Base-by-base conservation (phyloP, 2,888 invertebrate genomes). In the Eucera pruinosa region DNA sequence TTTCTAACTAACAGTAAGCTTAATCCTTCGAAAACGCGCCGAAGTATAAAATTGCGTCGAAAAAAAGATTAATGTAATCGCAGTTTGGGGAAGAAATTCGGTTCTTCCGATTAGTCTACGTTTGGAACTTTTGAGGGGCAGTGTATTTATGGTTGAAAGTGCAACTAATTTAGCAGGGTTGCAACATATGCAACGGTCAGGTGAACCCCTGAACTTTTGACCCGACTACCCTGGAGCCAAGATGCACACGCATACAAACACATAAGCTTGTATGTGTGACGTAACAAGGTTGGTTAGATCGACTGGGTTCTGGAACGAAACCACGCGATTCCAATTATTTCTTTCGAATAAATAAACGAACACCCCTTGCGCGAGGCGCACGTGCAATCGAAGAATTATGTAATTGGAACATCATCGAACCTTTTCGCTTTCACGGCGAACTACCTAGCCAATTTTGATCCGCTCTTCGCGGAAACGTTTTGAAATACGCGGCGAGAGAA, bases 201-300 rank as follows among this genome's bases (percentile, higher is more conserved):
- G 74, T 73, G 74, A 76, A 76, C 74, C 74, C 27, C 55, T 76
- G 76, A 76, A 76, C 76, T 76, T 76, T 76, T 76, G 76, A 76
- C 76, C 75, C 55, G 66, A 30, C 55, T 25, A 50, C 43, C 73
- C 62, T 30, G 64, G 41, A 18, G 18, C 41, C 41, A 47, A 72
- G 52, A 48, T 60, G 30, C 54, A 60, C 30, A 33, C 52, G 18
- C 27, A 11, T 41, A 48, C 18, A 25, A 23, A 30, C 30, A 30
- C n/a, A 9, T 30, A 25, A 7, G 20, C 11, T 9, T 15, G 23
- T 25, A 9, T 30, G 25, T 39, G 48, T 23, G 18, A 41, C 33
- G 61, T 41, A 68, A 73, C 66, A 11, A 33, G 27, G 33, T 41
- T 33, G 33, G 20, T 33, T n/a, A n/a, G n/a, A 57, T 50, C 50